These are phyloP conservation scores for Thecocarcelia acutangulata DNA, from an alignment of 2,888 invertebrate genomes.

Conservation along the genomic window DNA sequence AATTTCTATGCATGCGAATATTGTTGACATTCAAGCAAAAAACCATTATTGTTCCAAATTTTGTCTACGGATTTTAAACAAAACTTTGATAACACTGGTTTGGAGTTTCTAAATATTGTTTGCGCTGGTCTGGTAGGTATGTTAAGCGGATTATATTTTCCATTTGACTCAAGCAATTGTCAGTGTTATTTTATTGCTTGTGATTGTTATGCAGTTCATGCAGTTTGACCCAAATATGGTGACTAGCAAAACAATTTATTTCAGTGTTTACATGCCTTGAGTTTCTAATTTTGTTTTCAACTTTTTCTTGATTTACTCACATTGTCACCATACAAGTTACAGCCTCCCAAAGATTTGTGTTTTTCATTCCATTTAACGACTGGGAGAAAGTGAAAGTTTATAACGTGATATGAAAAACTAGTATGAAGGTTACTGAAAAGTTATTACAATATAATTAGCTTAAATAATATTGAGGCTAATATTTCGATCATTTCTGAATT, in stretches of 20 bases:
- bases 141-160: neutral
- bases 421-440: slow-evolving; percentile 21
- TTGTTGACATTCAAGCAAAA: too few relatives aligned
- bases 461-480: too few relatives aligned
- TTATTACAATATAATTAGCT: neutral
- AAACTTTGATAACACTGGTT: too few relatives aligned
- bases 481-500: too few relatives aligned
- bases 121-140: neutral
- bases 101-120: slow-evolving; percentile 2
- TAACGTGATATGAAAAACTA: slow-evolving; percentile 43
- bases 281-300: slow-evolving; percentile 52
- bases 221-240: slow-evolving; percentile 63
- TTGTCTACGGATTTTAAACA: too few relatives aligned
- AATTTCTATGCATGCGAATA: too few relatives aligned
- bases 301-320: slow-evolving; percentile 34
- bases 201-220: slow-evolving; percentile 55
- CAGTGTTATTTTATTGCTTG: slow-evolving; percentile 24
- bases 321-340: slow-evolving; percentile 51
- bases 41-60: too few relatives aligned
- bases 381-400: slow-evolving; percentile 67
- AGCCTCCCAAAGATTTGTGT: slow-evolving; percentile 42
- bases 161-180: neutral
- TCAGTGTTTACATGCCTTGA: slow-evolving; percentile 22
- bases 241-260: slow-evolving; percentile 16
- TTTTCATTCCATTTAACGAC: slow-evolving; percentile 34